Evolutionary conservation across 2,888 invertebrate genomes (phyloP).

Genomic region (Homarus gammarus): DNA sequence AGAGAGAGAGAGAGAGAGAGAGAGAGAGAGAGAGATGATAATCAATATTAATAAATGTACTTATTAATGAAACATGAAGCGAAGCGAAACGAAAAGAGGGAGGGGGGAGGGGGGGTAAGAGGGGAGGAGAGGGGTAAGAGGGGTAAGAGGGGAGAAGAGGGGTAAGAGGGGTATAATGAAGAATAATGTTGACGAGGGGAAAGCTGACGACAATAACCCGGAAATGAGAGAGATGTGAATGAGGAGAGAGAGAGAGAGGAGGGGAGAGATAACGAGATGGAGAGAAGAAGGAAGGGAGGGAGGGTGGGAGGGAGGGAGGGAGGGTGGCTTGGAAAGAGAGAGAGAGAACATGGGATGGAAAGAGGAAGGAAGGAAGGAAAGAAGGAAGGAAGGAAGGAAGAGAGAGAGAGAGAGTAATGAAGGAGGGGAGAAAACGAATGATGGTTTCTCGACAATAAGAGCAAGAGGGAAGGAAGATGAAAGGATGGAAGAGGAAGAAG

Average conservation of each 20-base stretch:
- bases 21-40: background rate
- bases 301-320: background rate
- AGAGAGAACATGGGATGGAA: background rate
- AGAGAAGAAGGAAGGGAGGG: slow-evolving; percentile 2
- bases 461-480: background rate
- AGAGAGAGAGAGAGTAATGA: background rate
- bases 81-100: background rate
- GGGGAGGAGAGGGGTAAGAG: background rate
- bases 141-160: background rate
- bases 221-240: background rate
- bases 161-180: background rate
- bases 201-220: background rate
- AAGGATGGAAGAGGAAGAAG: background rate
- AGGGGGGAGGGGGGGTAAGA: background rate
- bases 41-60: background rate
- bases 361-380: background rate
- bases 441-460: background rate
- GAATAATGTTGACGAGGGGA: background rate
- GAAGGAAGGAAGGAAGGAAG: background rate
- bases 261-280: background rate
- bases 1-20: background rate
- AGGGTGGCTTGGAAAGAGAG: background rate
- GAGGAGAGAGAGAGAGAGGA: background rate
- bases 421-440: background rate
- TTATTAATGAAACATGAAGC: background rate